Evolutionary conservation across 2,888 invertebrate genomes (phyloP).

Genomic region (Pharmacophagus antenor): DNA sequence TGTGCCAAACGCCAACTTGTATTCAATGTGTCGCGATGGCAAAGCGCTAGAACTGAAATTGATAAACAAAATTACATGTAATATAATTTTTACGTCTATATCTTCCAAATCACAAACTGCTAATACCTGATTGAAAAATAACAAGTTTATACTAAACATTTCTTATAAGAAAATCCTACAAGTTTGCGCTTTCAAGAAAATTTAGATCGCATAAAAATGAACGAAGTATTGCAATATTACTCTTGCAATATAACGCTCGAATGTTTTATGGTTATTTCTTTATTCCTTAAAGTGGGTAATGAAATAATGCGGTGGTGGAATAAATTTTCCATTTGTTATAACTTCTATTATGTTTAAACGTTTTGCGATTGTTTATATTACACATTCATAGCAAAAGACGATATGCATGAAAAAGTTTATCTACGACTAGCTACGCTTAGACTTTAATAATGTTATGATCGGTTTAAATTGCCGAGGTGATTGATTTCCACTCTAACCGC

Average conservation of each 20-base stretch:
- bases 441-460: background rate
- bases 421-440: no score
- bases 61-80: background rate
- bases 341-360: constrained; percentile 40
- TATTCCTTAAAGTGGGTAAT: constrained; percentile 51
- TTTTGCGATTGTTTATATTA: constrained; percentile 33
- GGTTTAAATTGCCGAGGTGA: no score
- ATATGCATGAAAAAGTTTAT: background rate
- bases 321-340: constrained; percentile 50
- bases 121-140: background rate
- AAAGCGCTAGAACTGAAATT: background rate
- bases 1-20: constrained; percentile 61
- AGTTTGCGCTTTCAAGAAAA: constrained; percentile 41
- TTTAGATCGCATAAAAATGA: constrained; percentile 52
- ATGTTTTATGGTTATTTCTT: constrained; percentile 58
- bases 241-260: constrained; percentile 54
- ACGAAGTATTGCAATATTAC: constrained; percentile 56
- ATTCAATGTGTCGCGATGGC: constrained; percentile 56
- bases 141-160: constrained; percentile 17
- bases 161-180: constrained; percentile 40
- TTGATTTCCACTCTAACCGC: no score
- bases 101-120: background rate
- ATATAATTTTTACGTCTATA: background rate
- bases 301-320: constrained; percentile 49
- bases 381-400: constrained; percentile 41